Conservation (phyloP, 2,113 vertebrate species). For the Corydoras sp. region DNA sequence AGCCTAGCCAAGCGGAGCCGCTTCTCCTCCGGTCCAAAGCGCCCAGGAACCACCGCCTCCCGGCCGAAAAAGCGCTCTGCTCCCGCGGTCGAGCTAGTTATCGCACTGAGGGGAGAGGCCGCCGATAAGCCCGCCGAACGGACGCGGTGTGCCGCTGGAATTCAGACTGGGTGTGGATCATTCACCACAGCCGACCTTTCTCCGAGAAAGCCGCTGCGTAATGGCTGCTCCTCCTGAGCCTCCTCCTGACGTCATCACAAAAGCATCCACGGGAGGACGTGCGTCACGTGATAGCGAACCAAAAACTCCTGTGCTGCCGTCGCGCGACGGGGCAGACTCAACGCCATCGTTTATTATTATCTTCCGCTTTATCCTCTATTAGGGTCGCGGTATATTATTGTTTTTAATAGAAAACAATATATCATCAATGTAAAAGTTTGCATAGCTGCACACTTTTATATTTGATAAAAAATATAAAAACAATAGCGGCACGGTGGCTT, state of each 20-base stretch:
- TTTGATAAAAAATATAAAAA: no score
- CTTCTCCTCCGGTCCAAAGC: background rate
- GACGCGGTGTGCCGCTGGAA: no score
- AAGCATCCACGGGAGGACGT: conserved; percentile 25
- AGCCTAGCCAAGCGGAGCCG: conserved; percentile 10
- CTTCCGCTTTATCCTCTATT: no score
- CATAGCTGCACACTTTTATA: no score
- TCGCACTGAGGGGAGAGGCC: background rate
- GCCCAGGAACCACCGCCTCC: background rate
- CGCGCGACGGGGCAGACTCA: conserved; percentile 37
- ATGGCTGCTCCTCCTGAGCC: conserved; percentile 50
- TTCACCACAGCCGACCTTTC: conserved; percentile 49
- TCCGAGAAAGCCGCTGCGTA: conserved; percentile 49
- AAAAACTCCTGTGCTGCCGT: conserved; percentile 24
- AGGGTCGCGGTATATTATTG: no score
- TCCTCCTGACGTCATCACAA: conserved; percentile 46
- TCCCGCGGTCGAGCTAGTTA: background rate
- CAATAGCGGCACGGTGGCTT: no score
- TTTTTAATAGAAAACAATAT: no score
- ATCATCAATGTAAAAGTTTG: no score
- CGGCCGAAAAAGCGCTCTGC: background rate
- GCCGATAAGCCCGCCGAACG: background rate
- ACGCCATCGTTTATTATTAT: no score
- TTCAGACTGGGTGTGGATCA: conserved; percentile 1
- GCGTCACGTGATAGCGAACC: background rate